Base-by-base conservation (phyloP, 2,888 invertebrate species). In the Drosophila pseudotakahashii region DNA sequence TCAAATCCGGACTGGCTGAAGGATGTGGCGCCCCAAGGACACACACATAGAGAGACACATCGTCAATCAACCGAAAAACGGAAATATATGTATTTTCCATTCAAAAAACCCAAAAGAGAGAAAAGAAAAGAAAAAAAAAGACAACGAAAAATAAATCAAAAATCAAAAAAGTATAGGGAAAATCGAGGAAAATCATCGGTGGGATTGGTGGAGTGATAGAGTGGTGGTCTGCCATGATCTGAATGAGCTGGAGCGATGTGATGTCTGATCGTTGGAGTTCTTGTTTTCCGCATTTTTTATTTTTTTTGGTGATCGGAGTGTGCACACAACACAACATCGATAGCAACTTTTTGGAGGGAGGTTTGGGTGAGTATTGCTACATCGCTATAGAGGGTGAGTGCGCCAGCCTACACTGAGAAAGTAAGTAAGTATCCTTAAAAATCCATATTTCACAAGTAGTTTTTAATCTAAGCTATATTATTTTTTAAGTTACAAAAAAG, bases 1-100 rank as follows among this genome's bases (percentile, higher is more conserved):
- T 73, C 16, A 71, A 66, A 51, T 81, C 88, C 80, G 81, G 81
- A 88, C 81, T 81, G 88, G 88, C 88, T 88, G 86, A 60, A 85
- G 69, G 66, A 60, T 54, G 39, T 88, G 86, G 60, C 88, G 39
- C 34, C 41, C 48, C 10, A 63, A 47, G 63, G 48, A 63, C 62
- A 63, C 47, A 63, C 39, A 34, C 34, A 64, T 34, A 67, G 11
- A 61, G 7, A 45, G 63, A 69, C 36, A 71, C 50, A 70, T 44
- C 58, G 34, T 58, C 37, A 51, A 55, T 62, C 62, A 68, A 86
- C 81, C 75, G 78, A 74, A 76, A 88, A 88, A 79, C 30, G 61
- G 55, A 77, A 77, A 88, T 26, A 50, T 51, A 74, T 30, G 30
- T 1, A 30, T 30, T 74, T 60, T 66, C 44, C 36, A 54, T 37